Evolutionary conservation across 2,113 vertebrate genomes (phyloP).

Genomic region (Melanocharis versteri): DNA sequence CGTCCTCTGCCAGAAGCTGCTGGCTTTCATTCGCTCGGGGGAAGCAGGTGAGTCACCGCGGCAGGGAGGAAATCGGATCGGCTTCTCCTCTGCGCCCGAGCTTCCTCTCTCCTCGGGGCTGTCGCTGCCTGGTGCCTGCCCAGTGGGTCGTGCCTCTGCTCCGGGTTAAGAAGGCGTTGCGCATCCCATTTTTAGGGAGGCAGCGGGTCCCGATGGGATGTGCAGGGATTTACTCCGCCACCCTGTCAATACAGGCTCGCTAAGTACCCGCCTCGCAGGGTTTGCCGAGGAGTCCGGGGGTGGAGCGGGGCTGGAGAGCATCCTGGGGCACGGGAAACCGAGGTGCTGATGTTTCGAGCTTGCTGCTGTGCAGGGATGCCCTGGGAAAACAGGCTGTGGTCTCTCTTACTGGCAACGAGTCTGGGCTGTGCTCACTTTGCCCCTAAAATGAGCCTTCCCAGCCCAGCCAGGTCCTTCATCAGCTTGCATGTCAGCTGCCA

Average conservation of each 20-base stretch:
- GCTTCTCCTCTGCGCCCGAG: neutral
- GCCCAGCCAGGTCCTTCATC: neutral
- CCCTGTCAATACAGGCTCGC: neutral
- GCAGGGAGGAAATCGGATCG: neutral
- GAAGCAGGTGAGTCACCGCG: slow-evolving; percentile 70
- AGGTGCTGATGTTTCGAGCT: neutral
- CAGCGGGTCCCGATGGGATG: neutral
- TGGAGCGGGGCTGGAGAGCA: neutral
- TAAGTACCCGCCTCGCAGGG: neutral
- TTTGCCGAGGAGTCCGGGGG: neutral
- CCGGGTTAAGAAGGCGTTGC: neutral
- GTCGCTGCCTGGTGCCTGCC: neutral
- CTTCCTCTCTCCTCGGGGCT: neutral
- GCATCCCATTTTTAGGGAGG: neutral
- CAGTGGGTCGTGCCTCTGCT: neutral
- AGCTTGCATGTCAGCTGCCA: rapidly evolving
- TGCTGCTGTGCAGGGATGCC: neutral
- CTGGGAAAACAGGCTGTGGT: neutral
- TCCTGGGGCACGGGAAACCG: neutral
- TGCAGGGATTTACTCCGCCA: neutral
- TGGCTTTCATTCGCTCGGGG: slow-evolving; percentile 61
- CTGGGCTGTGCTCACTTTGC: neutral
- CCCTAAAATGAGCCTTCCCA: neutral
- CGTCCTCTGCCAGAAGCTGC: slow-evolving; percentile 71
- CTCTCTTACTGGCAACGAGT: neutral